Conservation (phyloP, 2,113 vertebrate species). For the Chamaea fasciata region DNA sequence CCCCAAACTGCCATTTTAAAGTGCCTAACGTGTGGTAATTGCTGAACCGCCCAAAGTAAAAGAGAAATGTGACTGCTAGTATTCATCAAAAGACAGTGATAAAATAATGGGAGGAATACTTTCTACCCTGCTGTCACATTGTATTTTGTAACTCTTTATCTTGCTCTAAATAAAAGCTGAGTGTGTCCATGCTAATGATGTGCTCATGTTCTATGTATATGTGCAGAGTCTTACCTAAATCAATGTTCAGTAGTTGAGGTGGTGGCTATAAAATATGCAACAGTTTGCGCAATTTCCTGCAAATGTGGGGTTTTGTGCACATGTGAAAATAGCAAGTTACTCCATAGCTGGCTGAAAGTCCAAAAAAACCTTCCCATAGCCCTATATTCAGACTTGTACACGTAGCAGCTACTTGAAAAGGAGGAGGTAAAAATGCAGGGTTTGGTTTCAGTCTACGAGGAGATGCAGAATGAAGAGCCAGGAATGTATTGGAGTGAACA, state of each 20-base stretch:
- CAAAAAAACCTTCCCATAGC: neutral
- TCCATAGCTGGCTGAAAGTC: neutral
- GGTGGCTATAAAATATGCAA: neutral
- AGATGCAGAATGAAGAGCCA: neutral
- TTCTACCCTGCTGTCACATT: neutral
- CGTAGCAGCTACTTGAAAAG: neutral
- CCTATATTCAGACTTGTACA: neutral
- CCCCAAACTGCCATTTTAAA: neutral
- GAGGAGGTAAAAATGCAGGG: neutral
- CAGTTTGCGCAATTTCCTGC: neutral
- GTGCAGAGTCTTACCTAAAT: neutral
- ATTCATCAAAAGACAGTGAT: neutral
- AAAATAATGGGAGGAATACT: neutral
- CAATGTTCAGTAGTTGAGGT: neutral
- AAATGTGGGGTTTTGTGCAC: neutral
- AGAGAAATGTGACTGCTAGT: neutral
- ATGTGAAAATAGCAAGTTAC: neutral
- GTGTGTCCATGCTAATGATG: neutral
- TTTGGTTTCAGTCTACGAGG: neutral
- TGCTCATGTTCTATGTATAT: neutral
- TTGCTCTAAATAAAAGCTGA: neutral
- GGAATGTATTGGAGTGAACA: neutral
- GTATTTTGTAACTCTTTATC: slow-evolving; percentile 3
- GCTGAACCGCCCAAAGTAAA: neutral
- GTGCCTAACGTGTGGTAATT: neutral